A percentile compares a stretch with the other conserved stretches of the same genome.
Conservation (phyloP, 2,888 invertebrate species). For the Sinhomidia bicolor region DNA sequence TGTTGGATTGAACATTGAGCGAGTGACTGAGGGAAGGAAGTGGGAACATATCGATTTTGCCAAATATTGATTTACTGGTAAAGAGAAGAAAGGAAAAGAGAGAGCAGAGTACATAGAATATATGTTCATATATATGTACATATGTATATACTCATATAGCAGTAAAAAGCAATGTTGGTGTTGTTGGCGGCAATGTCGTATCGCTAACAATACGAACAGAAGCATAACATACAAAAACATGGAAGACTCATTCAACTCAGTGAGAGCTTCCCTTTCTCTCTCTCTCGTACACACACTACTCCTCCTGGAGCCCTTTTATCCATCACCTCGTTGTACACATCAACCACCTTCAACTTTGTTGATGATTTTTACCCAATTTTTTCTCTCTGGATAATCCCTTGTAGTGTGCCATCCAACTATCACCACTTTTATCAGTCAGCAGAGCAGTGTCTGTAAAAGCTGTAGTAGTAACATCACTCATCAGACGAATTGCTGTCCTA, state of each 20-base stretch:
- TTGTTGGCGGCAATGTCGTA: not conserved
- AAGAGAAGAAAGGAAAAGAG: not conserved
- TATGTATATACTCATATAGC: too few species aligned
- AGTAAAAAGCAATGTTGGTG: slow-evolving; percentile 15
- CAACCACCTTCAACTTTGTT: not conserved
- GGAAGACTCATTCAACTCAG: slow-evolving; percentile 7
- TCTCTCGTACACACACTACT: too few species aligned
- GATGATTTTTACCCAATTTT: slow-evolving; percentile 38
- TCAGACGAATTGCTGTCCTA: slow-evolving; percentile 12
- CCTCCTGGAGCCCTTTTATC: slow-evolving; percentile 9
- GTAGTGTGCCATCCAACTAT: not conserved
- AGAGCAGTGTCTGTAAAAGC: not conserved
- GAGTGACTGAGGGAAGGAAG: slow-evolving; percentile 45
- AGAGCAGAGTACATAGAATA: not conserved
- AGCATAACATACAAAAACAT: not conserved
- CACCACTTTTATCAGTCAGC: too few species aligned
- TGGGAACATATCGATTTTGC: slow-evolving; percentile 65
- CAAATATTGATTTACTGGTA: slow-evolving; percentile 59
- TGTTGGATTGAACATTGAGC: not conserved
- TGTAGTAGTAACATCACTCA: slow-evolving; percentile 17
- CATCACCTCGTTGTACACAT: not conserved
- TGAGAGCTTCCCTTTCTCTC: not conserved
- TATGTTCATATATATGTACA: too few species aligned
- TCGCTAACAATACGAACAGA: slow-evolving; percentile 9
- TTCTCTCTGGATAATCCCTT: slow-evolving; percentile 46